Percentiles rank a stretch among this genome's conserved stretches.
These are phyloP conservation scores for Melanotaenia trifasciata DNA, from an alignment of 2,797 vertebrate species.

Conservation along the genomic window DNA sequence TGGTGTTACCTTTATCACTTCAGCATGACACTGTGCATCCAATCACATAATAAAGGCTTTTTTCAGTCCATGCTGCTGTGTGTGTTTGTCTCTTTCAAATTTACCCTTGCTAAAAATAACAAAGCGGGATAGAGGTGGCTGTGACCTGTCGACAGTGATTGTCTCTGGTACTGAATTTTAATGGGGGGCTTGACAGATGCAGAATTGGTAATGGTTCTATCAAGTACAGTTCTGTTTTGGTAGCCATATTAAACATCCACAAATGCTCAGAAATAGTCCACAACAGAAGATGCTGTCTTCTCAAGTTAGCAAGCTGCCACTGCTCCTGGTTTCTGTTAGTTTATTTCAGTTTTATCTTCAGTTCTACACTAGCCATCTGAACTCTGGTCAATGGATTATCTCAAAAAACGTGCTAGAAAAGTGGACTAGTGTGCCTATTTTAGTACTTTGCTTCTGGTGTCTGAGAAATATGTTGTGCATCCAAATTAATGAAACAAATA, in stretches of 20 bases:
- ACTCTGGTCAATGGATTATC: background rate
- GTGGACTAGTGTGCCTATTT: background rate
- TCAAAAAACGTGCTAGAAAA: background rate
- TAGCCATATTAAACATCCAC: conserved; percentile 2
- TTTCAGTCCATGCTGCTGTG: conserved; percentile 44
- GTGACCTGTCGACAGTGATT: conserved; percentile 65
- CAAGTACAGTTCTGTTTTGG: conserved; percentile 4
- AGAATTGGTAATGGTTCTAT: conserved; percentile 40
- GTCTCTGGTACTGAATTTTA: conserved; percentile 62
- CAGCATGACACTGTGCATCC: conserved; percentile 44
- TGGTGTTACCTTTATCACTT: conserved; percentile 64
- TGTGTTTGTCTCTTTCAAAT: conserved; percentile 54
- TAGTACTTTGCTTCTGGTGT: background rate
- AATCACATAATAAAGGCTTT: conserved; percentile 64
- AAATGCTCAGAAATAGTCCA: conserved; percentile 5
- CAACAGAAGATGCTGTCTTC: background rate
- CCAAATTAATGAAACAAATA: conserved; percentile 10
- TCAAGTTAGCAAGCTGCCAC: background rate
- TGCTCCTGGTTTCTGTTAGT: background rate
- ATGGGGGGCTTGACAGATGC: conserved; percentile 35
- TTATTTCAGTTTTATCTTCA: background rate
- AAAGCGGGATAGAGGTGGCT: conserved; percentile 54
- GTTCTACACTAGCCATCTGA: background rate
- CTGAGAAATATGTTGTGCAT: background rate
- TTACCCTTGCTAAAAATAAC: conserved; percentile 75